Percentiles rank a stretch among this genome's conserved stretches.
Conservation (phyloP, 1,140 invertebrate species). For the Andricus grossulariae region DNA sequence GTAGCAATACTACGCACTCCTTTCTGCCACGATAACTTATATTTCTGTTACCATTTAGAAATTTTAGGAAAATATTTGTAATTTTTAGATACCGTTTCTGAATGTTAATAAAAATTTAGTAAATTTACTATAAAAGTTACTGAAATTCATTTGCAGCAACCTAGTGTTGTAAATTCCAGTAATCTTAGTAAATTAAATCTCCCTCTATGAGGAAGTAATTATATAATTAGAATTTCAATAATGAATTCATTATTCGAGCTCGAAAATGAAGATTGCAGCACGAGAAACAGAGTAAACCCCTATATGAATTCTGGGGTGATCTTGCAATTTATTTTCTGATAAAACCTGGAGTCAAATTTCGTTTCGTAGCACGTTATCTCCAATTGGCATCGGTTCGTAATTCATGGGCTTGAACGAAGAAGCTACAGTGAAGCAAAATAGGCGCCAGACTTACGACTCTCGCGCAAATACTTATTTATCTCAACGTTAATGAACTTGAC, state of each 20-base stretch:
- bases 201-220: no score
- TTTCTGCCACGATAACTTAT: no score
- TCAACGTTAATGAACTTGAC: slow-evolving; percentile 52
- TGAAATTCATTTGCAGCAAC: no score
- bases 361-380: slow-evolving; percentile 47
- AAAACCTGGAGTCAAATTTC: slow-evolving; percentile 54
- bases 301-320: slow-evolving; percentile 9
- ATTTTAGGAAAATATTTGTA: no score
- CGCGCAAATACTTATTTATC: slow-evolving; percentile 39
- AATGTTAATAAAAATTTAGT: no score
- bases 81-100: no score
- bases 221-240: no score
- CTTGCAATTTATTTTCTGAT: slow-evolving; percentile 39
- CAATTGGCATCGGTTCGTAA: slow-evolving; percentile 53
- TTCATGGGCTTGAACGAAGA: slow-evolving; percentile 40
- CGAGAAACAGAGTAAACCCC: not conserved
- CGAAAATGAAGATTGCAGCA: not conserved
- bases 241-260: not conserved
- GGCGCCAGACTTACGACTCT: slow-evolving; percentile 45
- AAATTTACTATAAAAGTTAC: no score
- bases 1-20: no score
- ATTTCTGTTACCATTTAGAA: no score
- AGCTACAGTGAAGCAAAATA: slow-evolving; percentile 34
- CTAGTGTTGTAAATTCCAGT: no score
- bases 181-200: no score